A percentile compares a stretch with the other conserved stretches of the same genome.
Conservation (phyloP, 2,797 vertebrate species). For the Mormyrus hasselquistii region DNA sequence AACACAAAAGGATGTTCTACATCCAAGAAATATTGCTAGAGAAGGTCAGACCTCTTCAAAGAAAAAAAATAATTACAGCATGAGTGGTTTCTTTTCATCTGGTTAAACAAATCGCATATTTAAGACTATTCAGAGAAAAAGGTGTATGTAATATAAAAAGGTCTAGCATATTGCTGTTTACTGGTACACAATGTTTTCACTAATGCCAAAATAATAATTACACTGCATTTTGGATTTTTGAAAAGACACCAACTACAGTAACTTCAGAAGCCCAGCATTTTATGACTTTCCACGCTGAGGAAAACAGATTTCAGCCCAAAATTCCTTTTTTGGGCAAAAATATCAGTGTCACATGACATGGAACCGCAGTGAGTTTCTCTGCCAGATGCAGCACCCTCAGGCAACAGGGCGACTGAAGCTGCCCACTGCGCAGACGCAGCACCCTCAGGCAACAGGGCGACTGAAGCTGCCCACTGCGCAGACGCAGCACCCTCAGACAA, state of each 20-base stretch:
- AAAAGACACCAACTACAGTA: not conserved
- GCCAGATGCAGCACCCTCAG: not conserved
- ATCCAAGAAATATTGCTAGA: constrained; percentile 38
- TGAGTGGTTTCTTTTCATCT: constrained; percentile 50
- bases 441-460: no score
- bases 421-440: not conserved
- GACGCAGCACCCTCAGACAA: no score
- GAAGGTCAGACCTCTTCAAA: constrained; percentile 51
- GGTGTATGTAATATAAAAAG: constrained; percentile 20
- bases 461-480: no score
- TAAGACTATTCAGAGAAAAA: constrained; percentile 15
- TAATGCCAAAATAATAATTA: constrained; percentile 27
- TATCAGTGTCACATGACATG: not conserved
- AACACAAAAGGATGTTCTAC: not conserved
- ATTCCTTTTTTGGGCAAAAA: not conserved
- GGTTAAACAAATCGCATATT: constrained; percentile 45
- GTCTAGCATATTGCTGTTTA: not conserved
- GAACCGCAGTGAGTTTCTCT: not conserved
- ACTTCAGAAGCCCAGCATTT: not conserved
- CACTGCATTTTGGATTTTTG: constrained; percentile 16
- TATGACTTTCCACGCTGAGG: not conserved
- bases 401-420: not conserved
- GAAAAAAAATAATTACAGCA: constrained; percentile 38
- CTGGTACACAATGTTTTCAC: constrained; percentile 15
- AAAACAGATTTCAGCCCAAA: not conserved